phyloP scores from a whole-genome alignment of 2,797 vertebrate species.

The Sebastes umbrosus region DNA sequence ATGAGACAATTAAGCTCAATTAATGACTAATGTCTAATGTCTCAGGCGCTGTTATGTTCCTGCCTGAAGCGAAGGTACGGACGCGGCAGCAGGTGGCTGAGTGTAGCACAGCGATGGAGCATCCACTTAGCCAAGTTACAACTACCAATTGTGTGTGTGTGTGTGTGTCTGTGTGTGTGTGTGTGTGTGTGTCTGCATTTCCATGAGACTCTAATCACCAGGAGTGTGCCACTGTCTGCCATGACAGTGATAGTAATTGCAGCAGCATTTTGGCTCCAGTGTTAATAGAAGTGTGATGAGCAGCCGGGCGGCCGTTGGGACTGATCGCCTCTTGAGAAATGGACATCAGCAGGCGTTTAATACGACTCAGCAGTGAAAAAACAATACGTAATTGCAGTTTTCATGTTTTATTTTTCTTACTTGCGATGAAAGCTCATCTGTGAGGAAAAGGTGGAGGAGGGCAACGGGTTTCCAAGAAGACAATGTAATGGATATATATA shows the following conservation, averaged over 20 bases:
- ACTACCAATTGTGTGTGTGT: conserved; percentile 28
- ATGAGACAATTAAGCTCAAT: conserved; percentile 68
- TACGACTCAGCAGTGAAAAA: background rate
- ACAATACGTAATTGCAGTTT: background rate
- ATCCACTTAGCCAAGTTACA: conserved; percentile 65
- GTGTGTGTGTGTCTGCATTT: conserved; percentile 6
- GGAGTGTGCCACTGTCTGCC: conserved; percentile 65
- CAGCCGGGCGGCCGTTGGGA: conserved; percentile 35
- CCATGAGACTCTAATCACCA: conserved; percentile 57
- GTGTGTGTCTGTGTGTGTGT: background rate
- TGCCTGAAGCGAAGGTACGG: conserved; percentile 48
- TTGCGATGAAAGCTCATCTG: background rate
- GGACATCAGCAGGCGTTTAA: conserved; percentile 45
- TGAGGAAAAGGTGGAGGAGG: background rate
- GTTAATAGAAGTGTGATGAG: conserved; percentile 65
- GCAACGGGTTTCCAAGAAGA: background rate
- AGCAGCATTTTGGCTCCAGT: conserved; percentile 60
- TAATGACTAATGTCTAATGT: conserved; percentile 74
- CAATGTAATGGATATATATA: background rate
- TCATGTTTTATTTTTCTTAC: conserved; percentile 19
- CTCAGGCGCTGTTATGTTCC: conserved; percentile 48
- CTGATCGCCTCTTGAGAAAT: conserved; percentile 44
- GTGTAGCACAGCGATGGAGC: conserved; percentile 47
- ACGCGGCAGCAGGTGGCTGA: conserved; percentile 72
- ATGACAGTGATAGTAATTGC: conserved; percentile 70